A percentile compares a stretch with the other conserved stretches of the same genome.
Conservation (phyloP, 2,113 vertebrate species). For the Oryzias curvinotus region DNA sequence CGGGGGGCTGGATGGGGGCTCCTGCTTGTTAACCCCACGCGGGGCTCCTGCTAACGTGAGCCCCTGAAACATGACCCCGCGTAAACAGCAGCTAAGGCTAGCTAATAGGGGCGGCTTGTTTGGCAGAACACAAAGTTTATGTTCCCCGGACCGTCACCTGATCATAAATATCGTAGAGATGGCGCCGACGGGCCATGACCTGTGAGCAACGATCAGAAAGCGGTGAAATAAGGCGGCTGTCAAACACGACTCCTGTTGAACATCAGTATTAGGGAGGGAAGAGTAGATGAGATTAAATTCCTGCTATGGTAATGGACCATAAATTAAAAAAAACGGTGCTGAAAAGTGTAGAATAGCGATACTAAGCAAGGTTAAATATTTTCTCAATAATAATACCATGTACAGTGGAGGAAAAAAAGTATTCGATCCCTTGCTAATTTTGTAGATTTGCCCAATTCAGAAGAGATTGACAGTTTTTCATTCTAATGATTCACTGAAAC, state of each 20-base stretch:
- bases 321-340: too few relatives aligned
- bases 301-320: background rate
- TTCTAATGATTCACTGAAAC: too few relatives aligned
- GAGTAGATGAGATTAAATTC: slow-evolving; percentile 58
- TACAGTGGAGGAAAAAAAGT: too few relatives aligned
- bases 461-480: too few relatives aligned
- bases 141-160: slow-evolving; percentile 40
- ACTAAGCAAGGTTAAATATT: too few relatives aligned
- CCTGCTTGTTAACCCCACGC: slow-evolving; percentile 62
- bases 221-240: slow-evolving; percentile 62
- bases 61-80: slow-evolving; percentile 43
- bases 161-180: slow-evolving; percentile 51
- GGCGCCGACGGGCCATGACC: slow-evolving; percentile 62
- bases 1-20: background rate
- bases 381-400: too few relatives aligned
- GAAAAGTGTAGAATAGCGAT: too few relatives aligned
- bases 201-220: slow-evolving; percentile 65
- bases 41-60: slow-evolving; percentile 17
- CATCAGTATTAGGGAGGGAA: slow-evolving; percentile 63
- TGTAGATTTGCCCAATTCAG: too few relatives aligned
- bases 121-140: slow-evolving; percentile 39
- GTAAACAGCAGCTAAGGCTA: slow-evolving; percentile 27
- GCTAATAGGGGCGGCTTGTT: slow-evolving; percentile 33
- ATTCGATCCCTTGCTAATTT: too few relatives aligned
- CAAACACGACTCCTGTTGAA: slow-evolving; percentile 65